Conservation (phyloP, 1,140 invertebrate species). For the Nylanderia fulva region DNA sequence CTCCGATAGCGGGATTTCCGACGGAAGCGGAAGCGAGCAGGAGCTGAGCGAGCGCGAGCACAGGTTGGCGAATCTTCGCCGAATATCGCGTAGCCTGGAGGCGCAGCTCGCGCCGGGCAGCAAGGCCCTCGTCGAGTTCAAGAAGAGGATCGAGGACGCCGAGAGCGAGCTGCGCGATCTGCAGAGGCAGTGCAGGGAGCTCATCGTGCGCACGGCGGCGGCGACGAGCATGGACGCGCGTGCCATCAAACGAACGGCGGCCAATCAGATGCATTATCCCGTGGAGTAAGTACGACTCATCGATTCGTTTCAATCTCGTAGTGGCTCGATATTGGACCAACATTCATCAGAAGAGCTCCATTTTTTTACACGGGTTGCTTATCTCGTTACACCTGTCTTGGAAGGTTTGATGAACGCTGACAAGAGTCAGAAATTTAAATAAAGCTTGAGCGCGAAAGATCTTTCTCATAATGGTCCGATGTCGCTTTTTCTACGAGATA, state of each 20-base stretch:
- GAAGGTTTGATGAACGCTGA: no score
- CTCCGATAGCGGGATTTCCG: constrained; percentile 92
- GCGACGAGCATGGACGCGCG: constrained; percentile 85
- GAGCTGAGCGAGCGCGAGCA: constrained; percentile 91
- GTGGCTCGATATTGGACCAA: no score
- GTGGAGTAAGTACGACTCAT: constrained; percentile 60
- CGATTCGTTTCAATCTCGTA: not conserved
- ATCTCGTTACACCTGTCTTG: no score
- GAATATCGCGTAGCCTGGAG: constrained; percentile 89
- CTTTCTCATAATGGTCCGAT: no score
- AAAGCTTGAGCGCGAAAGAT: no score
- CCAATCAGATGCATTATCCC: constrained; percentile 55
- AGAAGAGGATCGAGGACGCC: constrained; percentile 91
- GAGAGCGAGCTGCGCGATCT: constrained; percentile 92
- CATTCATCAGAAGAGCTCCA: no score
- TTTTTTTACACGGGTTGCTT: no score
- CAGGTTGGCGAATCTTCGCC: constrained; percentile 88
- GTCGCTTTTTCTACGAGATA: no score
- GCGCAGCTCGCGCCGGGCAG: constrained; percentile 89
- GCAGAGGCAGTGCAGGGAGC: constrained; percentile 92
- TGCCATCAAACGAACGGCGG: constrained; percentile 53
- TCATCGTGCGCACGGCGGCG: constrained; percentile 89
- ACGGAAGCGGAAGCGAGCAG: constrained; percentile 90
- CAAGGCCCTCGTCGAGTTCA: constrained; percentile 86
- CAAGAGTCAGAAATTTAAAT: no score